Evolutionary conservation across 2,113 vertebrate genomes (phyloP).

Genomic region (Nothocercus julius): DNA sequence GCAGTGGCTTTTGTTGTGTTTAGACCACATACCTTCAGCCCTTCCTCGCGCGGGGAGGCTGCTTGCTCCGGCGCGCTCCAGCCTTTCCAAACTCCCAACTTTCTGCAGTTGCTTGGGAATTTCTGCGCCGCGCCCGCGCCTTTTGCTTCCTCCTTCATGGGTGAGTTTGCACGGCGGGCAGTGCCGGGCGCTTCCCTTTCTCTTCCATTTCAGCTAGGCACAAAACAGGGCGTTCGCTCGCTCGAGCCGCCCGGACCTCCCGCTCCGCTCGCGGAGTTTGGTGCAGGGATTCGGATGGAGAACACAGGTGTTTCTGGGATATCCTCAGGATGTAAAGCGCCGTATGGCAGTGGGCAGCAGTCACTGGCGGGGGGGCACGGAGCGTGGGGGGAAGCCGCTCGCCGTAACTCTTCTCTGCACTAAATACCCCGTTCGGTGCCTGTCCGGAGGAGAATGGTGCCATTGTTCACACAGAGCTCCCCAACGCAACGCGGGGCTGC

Average conservation of each 20-base stretch:
- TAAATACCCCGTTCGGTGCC: slow-evolving; percentile 81
- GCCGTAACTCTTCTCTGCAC: slow-evolving; percentile 73
- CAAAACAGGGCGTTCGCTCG: not conserved
- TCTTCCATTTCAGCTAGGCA: slow-evolving; percentile 49
- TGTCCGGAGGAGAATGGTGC: slow-evolving; percentile 77
- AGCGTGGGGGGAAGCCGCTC: not conserved
- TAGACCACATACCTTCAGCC: slow-evolving; percentile 95
- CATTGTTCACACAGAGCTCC: slow-evolving; percentile 80
- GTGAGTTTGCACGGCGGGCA: slow-evolving; percentile 84
- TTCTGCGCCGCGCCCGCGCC: slow-evolving; percentile 70
- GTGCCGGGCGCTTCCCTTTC: slow-evolving; percentile 68
- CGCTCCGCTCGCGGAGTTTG: not conserved
- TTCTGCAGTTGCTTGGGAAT: slow-evolving; percentile 76
- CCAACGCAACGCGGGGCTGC: slow-evolving; percentile 67
- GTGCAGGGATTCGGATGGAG: slow-evolving; percentile 15
- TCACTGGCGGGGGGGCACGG: not conserved
- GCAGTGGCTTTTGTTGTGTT: slow-evolving; percentile 96
- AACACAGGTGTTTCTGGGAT: slow-evolving; percentile 76
- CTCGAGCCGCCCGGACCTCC: slow-evolving; percentile 31
- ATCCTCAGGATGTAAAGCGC: slow-evolving; percentile 18
- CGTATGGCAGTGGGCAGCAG: slow-evolving; percentile 45
- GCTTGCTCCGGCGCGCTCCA: slow-evolving; percentile 72
- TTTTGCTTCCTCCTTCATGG: slow-evolving; percentile 80
- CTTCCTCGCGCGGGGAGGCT: slow-evolving; percentile 79
- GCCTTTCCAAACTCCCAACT: slow-evolving; percentile 78